Evolutionary conservation across 2,113 vertebrate species (phyloP), one percentile per base, ranked within the genome.

Genomic region (Todiramphus saurophagus): DNA sequence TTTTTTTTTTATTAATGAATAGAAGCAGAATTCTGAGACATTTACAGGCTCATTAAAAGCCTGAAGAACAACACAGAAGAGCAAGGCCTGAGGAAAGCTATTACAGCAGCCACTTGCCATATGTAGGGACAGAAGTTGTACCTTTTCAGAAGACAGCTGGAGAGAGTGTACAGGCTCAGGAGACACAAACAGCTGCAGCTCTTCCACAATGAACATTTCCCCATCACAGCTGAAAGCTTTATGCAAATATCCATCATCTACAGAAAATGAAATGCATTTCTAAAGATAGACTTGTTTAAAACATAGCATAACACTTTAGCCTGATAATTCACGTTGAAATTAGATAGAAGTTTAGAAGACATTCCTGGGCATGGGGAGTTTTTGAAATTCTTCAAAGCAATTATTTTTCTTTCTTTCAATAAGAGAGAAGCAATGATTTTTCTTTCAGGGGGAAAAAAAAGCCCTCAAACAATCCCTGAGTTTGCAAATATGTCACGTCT

Each of bases 181-280:
- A 31, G 92, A 93, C 56, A 95, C 89, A 21, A 97, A 98, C 87
- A 98, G 94, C 78, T 98, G 98, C 35, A 98, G 91, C 94, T 98
- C 98, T 80, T 98, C 98, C 64, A 98, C 98, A 79, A 98, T 97
- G 94, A 98, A 97, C 97, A 98, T 98, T 67, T 98, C 97, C 62
- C 97, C 97, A 4, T n/a, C 95, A 16, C 98, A 98, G 73, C 94
- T 98, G 33, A 98, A 97, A 43, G 98, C 98, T 89, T 98, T 98
- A 93, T 98, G 98, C 90, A 99, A 75, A 67, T 95, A 98, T 58
- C 98, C 98, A 13, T 98, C 98, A 83, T 98, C 98, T 99, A 69
- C 37, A 48, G 78, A 55, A 90, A 96, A 88, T 15, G 14, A 95
- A 95, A 84, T n/a, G 55, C 14, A 90, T 77, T 81, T 72, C 75